These are phyloP conservation scores for Acropora tenuis DNA, from an alignment of 64 coral and sea anemone species.

Conservation along the genomic window DNA sequence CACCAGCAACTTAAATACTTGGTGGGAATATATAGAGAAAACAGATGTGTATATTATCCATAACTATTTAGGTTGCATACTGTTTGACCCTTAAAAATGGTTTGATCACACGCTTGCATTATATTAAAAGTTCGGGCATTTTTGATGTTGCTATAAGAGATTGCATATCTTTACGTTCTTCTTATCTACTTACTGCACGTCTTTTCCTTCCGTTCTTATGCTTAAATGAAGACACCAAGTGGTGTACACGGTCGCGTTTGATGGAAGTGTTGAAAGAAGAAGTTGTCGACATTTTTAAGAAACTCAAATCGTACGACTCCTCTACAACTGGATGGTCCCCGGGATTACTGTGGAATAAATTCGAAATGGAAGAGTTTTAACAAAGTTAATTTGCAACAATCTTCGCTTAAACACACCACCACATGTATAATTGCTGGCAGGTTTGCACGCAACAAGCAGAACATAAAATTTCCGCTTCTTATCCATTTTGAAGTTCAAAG, in stretches of 20 bases:
- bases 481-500: background rate
- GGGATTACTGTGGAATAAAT: background rate
- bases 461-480: background rate
- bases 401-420: too few species aligned
- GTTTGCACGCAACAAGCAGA: background rate
- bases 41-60: too few species aligned
- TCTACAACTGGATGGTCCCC: background rate
- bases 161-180: background rate
- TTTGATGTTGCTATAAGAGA: too few species aligned
- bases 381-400: background rate
- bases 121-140: too few species aligned
- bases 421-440: background rate
- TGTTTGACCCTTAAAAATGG: too few species aligned
- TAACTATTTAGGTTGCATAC: too few species aligned
- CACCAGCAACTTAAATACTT: too few species aligned
- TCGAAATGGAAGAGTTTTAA: background rate
- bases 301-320: background rate
- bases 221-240: conserved; percentile 16
- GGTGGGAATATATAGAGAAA: too few species aligned
- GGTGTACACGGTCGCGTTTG: background rate
- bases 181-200: background rate
- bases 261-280: background rate
- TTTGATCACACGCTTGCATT: too few species aligned
- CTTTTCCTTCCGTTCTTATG: background rate
- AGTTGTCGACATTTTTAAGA: background rate